Percentiles rank a stretch among this genome's conserved stretches.
Conservation (phyloP, 2,113 vertebrate genomes). For the Apaloderma vittatum region DNA sequence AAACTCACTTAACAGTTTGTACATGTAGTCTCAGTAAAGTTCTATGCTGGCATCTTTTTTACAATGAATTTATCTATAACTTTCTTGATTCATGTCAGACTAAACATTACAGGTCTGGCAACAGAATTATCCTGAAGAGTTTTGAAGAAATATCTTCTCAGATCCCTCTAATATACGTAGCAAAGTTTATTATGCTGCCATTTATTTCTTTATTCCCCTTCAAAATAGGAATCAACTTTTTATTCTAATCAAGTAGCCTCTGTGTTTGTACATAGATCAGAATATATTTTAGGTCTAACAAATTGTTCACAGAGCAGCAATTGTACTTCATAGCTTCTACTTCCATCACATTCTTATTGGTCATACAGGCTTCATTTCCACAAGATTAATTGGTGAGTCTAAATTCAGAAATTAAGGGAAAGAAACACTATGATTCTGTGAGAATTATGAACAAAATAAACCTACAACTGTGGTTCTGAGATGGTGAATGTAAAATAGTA, state of each 20-base stretch:
- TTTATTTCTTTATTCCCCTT: conserved; percentile 19
- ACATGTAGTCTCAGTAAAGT: neutral
- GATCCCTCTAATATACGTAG: neutral
- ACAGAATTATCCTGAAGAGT: neutral
- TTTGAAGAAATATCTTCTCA: neutral
- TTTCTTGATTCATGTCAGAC: neutral
- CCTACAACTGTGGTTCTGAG: too few relatives aligned
- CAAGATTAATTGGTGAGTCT: neutral
- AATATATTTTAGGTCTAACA: conserved; percentile 5
- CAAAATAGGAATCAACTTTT: conserved; percentile 34
- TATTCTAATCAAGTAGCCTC: neutral
- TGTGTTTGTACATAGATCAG: neutral
- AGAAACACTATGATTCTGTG: neutral
- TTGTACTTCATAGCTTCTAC: neutral
- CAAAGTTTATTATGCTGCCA: neutral
- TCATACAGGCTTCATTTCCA: neutral
- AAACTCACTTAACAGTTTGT: neutral
- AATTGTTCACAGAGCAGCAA: conserved; percentile 13
- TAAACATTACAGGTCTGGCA: neutral
- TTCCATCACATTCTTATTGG: neutral
- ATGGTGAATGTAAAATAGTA: neutral
- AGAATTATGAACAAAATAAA: conserved; percentile 1
- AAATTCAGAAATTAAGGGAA: neutral
- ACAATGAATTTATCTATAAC: neutral
- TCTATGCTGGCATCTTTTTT: neutral